Base-by-base conservation (phyloP, 2,797 vertebrate genomes). In the Pantherophis alleghaniensis region DNA sequence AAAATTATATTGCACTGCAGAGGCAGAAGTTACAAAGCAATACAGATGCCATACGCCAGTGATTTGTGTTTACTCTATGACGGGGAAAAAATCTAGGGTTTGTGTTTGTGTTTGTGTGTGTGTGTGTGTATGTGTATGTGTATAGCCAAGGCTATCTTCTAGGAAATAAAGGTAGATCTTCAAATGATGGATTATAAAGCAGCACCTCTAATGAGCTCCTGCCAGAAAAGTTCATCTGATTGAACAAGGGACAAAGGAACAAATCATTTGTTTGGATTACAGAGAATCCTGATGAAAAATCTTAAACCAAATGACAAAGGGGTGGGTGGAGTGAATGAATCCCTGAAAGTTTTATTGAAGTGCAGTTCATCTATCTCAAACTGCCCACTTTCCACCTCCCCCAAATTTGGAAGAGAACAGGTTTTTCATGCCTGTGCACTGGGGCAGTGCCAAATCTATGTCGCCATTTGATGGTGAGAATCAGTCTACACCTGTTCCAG, bases 401-500 rank as follows among this genome's bases (percentile, higher is more conserved):
- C 0, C 18, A 92, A 96, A 97, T 96, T 97, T 96, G 97, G 97
- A 97, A 96, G 96, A 96, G 97, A 98, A 97, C 98, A 98, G 98
- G 98, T 98, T 98, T 98, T 98, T 98, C 98, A 98, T 98, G 98
- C 97, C 97, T 97, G 96, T 98, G 97, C 94, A 93, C 97, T 99
- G 99, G 98, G 98, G 96, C 94, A 94, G 96, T 98, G 99, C 99
- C 99, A 99, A 99, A 98, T 95, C 98, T 95, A 96, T 97, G 97
- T 97, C 98, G 98, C 98, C 97, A 97, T 98, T 98, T 97, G 97
- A 98, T 98, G 98, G 98, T 98, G 97, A 98, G 79, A 97, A 98
- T 97, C 98, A 97, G 98, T 94, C 97, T 98, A 98, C 99, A 99
- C 98, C 98, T 99, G 99, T 99, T 99, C 98, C 87, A 97, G 97